phyloP scores from a whole-genome alignment of 2,797 vertebrate species.

The Periparus ater region DNA sequence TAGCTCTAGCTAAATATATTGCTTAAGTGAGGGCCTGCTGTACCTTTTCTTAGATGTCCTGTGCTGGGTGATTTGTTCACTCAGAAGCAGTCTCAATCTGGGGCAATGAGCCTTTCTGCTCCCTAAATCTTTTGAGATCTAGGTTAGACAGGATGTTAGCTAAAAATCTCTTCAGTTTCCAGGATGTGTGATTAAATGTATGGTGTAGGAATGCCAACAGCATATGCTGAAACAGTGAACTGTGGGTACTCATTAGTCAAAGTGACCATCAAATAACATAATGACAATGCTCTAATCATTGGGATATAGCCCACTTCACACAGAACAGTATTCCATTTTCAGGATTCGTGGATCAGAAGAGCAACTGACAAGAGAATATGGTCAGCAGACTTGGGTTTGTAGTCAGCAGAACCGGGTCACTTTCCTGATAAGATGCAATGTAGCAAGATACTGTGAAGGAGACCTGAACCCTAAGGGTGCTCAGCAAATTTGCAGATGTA shows the following conservation, averaged over 20 bases:
- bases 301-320: neutral
- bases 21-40: neutral
- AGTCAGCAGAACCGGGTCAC: neutral
- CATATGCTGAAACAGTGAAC: neutral
- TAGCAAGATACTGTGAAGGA: neutral
- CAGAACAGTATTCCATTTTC: neutral
- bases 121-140: neutral
- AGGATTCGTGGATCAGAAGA: neutral
- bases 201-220: neutral
- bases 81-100: neutral
- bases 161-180: neutral
- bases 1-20: neutral
- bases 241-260: neutral
- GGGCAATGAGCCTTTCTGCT: neutral
- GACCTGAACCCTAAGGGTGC: neutral
- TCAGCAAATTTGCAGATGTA: neutral
- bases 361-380: neutral
- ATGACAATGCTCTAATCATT: neutral
- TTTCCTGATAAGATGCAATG: neutral
- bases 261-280: neutral
- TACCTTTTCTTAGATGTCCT: neutral
- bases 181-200: neutral
- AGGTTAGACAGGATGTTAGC: neutral
- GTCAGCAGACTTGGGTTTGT: neutral
- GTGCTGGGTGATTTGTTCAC: neutral